A percentile compares a stretch with the other conserved stretches of the same genome.
phyloP scores from a whole-genome alignment of 2,113 vertebrate species.

The Melanocharis versteri region DNA sequence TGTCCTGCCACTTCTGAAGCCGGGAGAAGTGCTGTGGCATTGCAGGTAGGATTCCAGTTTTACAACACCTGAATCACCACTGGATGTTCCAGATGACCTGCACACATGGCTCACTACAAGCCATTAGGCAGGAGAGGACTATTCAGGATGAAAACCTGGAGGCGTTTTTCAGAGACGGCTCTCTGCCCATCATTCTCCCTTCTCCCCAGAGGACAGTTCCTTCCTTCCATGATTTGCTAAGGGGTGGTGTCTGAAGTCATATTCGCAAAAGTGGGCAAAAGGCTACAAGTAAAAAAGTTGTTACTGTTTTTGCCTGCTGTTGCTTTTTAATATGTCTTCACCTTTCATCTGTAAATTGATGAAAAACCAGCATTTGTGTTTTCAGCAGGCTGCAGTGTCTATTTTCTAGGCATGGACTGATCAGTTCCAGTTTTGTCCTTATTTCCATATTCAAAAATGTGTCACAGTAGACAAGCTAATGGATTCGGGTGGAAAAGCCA shows the following conservation, averaged over 20 bases:
- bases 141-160: neutral
- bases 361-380: neutral
- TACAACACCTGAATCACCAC: neutral
- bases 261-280: fast-evolving
- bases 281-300: neutral
- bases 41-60: neutral
- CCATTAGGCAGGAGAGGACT: neutral
- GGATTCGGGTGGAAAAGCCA: neutral
- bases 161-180: neutral
- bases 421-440: neutral
- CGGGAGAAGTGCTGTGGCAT: neutral
- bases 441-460: neutral
- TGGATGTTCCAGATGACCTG: neutral
- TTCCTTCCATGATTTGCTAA: neutral
- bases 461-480: neutral
- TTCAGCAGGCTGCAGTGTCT: neutral
- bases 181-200: neutral
- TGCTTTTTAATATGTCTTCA: neutral
- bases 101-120: neutral
- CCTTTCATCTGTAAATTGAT: neutral
- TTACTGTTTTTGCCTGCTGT: neutral
- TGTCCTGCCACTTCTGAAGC: neutral
- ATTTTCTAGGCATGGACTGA: neutral
- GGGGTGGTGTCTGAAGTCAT: neutral
- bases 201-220: neutral